phyloP scores from a whole-genome alignment of 2,113 vertebrate genomes.

The Pandion haliaetus region DNA sequence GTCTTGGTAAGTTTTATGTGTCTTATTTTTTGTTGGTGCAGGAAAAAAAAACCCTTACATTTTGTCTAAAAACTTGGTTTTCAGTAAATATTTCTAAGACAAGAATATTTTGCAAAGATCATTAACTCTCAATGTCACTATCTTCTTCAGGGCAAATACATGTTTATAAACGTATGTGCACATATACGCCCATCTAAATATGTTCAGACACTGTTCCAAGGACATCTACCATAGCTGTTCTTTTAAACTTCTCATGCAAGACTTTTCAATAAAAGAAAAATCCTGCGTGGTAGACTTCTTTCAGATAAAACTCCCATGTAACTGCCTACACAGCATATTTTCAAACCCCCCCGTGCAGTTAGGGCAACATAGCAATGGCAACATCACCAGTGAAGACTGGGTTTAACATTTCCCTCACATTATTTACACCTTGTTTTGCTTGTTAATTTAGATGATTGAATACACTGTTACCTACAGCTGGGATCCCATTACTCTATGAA shows the following conservation, averaged over 20 bases:
- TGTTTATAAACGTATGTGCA: background rate
- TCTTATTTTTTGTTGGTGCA: background rate
- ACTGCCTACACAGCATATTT: background rate
- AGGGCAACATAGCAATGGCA: background rate
- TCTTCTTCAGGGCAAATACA: background rate
- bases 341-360: background rate
- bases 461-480: background rate
- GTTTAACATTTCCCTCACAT: background rate
- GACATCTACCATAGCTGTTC: background rate
- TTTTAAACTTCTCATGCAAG: background rate
- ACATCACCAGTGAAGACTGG: background rate
- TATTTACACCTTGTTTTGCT: background rate
- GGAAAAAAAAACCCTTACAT: background rate
- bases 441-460: background rate
- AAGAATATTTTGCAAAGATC: background rate
- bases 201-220: background rate
- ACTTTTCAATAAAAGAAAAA: background rate
- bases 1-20: background rate
- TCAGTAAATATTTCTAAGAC: background rate
- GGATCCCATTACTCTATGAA: background rate
- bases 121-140: background rate
- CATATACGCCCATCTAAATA: background rate
- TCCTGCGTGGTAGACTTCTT: background rate
- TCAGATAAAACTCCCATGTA: background rate
- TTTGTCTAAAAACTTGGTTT: background rate